Base-by-base conservation (phyloP, 2,888 invertebrate genomes). In the Lampropteryx suffumata region DNA sequence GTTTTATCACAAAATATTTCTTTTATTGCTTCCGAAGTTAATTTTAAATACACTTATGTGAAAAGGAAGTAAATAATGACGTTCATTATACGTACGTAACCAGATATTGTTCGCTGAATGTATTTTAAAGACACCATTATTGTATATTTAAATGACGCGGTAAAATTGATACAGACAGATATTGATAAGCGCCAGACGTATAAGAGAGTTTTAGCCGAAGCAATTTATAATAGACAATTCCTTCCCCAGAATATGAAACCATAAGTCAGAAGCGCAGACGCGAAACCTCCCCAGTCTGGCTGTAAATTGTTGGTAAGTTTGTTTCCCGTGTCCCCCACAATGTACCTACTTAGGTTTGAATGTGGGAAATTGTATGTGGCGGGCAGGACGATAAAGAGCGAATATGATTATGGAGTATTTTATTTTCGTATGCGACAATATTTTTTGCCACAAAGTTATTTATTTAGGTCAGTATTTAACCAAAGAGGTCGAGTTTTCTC, bases 391-490 rank as follows among this genome's bases (percentile, higher is more conserved):
- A 71, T 71, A 67, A 61, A 61, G 55, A 50, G 63, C 62, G 66
- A 61, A 61, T 71, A 69, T 69, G 66, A 69, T 67, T 64, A 64
- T 65, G 62, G 62, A 59, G 60, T 67, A 69, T 73, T 73, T 34
- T 72, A n/a, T n/a, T n/a, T n/a, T n/a, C 61, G 59, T 67, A 76
- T 73, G 55, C 52, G 30, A 36, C 50, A 64, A 56, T 60, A 62
- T 66, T 69, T 71, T 69, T 69, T 57, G 54, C 50, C 44, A 33
- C 46, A 35, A 44, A 54, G 62, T 65, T 63, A 69, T 67, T 66
- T 67, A 72, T 76, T 71, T 68, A 58, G 77, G 74, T 68, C 70
- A 64, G 57, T 61, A 66, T 71, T 68, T 65, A 67, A 63, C 47
- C 53, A 65, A 68, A 65, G 62, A 54, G 47, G 55, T 17, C 32